A percentile compares a stretch with the other conserved stretches of the same genome.
These are phyloP conservation scores for Leptinotarsa peninsularis DNA, from an alignment of 2,888 invertebrate genomes.

Conservation along the genomic window DNA sequence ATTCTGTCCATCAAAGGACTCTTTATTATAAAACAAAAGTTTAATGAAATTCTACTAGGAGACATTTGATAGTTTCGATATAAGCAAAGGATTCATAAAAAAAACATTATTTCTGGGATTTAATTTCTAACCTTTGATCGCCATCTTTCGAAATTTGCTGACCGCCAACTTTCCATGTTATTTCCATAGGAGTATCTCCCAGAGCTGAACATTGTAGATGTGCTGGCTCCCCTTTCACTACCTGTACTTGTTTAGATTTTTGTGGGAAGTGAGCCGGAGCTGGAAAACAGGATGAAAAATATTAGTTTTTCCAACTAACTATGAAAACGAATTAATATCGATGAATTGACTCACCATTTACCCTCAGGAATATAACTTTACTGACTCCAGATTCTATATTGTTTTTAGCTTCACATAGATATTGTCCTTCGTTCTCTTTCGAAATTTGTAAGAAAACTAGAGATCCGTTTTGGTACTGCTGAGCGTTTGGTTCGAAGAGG, in stretches of 20 bases:
- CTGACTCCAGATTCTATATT: conserved; percentile 91
- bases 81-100: too few species aligned
- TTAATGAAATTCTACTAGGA: too few species aligned
- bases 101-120: too few species aligned
- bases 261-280: conserved; percentile 88
- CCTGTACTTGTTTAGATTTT: conserved; percentile 84
- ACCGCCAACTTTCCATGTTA: conserved; percentile 84
- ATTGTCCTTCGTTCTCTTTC: conserved; percentile 90
- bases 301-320: too few species aligned
- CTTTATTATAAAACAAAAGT: too few species aligned
- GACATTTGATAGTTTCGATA: too few species aligned
- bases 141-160: conserved; percentile 80
- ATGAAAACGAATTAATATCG: too few species aligned
- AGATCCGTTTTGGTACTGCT: conserved; percentile 85
- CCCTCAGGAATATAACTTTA: conserved; percentile 90
- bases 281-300: conserved; percentile 54
- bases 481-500: conserved; percentile 81
- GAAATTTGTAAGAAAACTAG: conserved; percentile 84
- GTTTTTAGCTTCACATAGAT: conserved; percentile 93
- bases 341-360: conserved; percentile 77
- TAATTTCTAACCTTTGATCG: conserved; percentile 67
- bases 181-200: conserved; percentile 89
- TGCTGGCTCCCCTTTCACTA: conserved; percentile 85
- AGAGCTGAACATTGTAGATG: conserved; percentile 88
- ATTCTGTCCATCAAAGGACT: too few species aligned